Evolutionary conservation across 2,888 invertebrate species (phyloP).

Genomic region (Dasypolia templi): DNA sequence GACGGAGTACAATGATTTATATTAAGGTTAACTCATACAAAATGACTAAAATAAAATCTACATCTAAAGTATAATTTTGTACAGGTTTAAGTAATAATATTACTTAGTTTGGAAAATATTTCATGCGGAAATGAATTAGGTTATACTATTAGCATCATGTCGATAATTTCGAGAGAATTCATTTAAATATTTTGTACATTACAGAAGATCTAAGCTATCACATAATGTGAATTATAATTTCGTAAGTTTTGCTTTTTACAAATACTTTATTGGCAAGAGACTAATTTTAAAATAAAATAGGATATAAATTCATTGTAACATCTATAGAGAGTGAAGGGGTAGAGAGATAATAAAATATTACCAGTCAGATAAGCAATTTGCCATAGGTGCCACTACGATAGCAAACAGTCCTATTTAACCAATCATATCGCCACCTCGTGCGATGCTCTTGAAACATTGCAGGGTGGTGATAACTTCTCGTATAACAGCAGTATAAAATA

Average conservation of each 20-base stretch:
- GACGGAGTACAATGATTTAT: conserved; percentile 80
- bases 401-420: conserved; percentile 79
- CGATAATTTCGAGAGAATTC: conserved; percentile 75
- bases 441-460: conserved; percentile 85
- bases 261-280: conserved; percentile 90
- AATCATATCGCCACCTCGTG: conserved; percentile 79
- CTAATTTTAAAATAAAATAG: conserved; percentile 77
- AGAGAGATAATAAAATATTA: conserved; percentile 84
- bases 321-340: conserved; percentile 88
- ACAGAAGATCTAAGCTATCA: conserved; percentile 89
- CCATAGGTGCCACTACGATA: conserved; percentile 87
- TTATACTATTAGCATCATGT: conserved; percentile 74
- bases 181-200: conserved; percentile 78
- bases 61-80: conserved; percentile 85
- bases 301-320: conserved; percentile 83
- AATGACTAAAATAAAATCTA: conserved; percentile 81
- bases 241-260: conserved; percentile 81
- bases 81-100: conserved; percentile 79
- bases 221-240: conserved; percentile 84
- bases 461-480: conserved; percentile 81
- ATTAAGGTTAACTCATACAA: conserved; percentile 85
- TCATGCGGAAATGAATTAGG: conserved; percentile 78
- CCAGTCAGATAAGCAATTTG: conserved; percentile 83
- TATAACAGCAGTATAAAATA: conserved; percentile 75
- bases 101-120: conserved; percentile 67